Conservation (phyloP, 2,113 vertebrate genomes). For the Hymenochirus boettgeri region DNA sequence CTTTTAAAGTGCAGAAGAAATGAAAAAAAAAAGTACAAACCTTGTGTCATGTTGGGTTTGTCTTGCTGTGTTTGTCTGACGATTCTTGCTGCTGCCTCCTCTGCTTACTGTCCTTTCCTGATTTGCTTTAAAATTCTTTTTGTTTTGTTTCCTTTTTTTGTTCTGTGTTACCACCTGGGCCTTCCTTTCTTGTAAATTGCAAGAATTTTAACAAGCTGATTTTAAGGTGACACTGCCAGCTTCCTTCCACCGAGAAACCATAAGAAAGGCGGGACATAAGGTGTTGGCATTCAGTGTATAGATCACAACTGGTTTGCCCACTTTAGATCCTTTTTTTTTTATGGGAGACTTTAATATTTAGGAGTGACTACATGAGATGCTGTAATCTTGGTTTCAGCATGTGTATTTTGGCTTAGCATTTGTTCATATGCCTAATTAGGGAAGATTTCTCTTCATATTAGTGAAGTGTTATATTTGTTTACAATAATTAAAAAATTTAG, state of each 20-base stretch:
- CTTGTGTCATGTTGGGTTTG: no score
- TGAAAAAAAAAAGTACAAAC: no score
- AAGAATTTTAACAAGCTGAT: background rate
- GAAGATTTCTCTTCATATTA: no score
- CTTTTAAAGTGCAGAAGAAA: no score
- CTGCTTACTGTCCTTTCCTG: background rate
- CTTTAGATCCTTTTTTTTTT: conserved; percentile 8
- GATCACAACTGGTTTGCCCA: conserved; percentile 30
- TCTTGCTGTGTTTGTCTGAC: no score
- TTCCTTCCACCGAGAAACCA: conserved; percentile 3
- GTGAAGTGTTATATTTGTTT: no score
- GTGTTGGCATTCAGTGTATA: conserved; percentile 22
- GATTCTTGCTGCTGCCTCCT: no score
- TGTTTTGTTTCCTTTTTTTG: background rate
- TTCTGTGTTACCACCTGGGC: background rate
- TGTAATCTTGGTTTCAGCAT: no score
- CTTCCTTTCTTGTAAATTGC: background rate
- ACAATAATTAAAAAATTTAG: no score
- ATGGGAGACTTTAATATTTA: conserved; percentile 11
- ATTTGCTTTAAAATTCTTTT: conserved; percentile 1
- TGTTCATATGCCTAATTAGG: no score
- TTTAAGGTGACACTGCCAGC: conserved; percentile 12
- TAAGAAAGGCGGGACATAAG: conserved; percentile 16
- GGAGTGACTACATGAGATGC: no score
- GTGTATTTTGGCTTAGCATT: no score